Base-by-base conservation (phyloP, 92 coral and sea anemone genomes). In the Zoanthus solanderi region DNA sequence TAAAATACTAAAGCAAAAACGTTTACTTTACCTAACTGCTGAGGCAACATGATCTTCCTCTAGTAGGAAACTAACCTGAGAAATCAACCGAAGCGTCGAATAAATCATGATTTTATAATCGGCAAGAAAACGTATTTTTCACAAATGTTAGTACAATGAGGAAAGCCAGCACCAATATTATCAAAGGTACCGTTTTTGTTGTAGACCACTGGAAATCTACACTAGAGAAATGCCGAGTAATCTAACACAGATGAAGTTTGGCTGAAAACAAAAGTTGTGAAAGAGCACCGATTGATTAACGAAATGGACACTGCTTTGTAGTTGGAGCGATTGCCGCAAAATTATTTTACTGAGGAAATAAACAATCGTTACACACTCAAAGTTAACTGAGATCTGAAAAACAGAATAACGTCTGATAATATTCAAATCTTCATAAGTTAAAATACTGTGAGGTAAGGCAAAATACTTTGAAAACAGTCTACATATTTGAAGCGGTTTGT, bases 221-320 rank as follows among this genome's bases (percentile, higher is more conserved):
- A 65, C 76, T 47, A 7, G 58, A 65, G 75, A 65, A 81, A 81
- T 66, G 60, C 65, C 56, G 8, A 63, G 85, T 81, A 81, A 81
- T 81, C 60, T 81, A 46, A 65, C 60, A 81, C 85, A 81, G 85
- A 53, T 81, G 75, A 81, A 53, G 56, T 0, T 6, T 50, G n/a
- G 85, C 60, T 46, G 30, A 81, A 66, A 45, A 81, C 85, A 81
- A 28, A 71, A 81, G 58, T 66, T 81, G 30, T 81, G 85, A 81
- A 81, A 81, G 85, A 29, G 60, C 75, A 42, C 85, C 85, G 85
- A 81, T 48, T 66, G 61, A 46, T 60, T 63, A 79, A 28, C 84
- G 84, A 68, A 79, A 79, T 77, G 67, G 82, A 76, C 42, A 52
- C 30, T 66, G 85, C 85, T 81, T 81, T 81, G 85, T 66, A 81